Base-by-base conservation (phyloP, 2,113 vertebrate genomes). In the Elephas maximus region DNA sequence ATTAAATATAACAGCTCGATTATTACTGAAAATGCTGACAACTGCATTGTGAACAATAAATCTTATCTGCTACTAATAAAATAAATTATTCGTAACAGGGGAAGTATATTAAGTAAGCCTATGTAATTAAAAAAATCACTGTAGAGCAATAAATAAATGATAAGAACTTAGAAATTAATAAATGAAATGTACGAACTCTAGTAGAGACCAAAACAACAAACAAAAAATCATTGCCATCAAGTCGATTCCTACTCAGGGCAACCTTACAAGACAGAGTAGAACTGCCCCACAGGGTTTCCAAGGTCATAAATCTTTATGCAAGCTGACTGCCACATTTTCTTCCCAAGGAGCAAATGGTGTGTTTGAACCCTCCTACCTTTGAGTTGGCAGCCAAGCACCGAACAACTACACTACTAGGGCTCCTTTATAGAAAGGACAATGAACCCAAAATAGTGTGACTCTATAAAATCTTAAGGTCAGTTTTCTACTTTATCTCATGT, bases 151-250 rank as follows among this genome's bases (percentile, higher is more conserved):
- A 93, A 91, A 37, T 80, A 83, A 20, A 28, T 63, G 78, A 8
- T 69, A 79, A 37, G 74, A 26, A 3, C 62, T 62, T 24, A 67
- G 37, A 48, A 89, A 6, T 4, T 60, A 77, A 51, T 41, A 96
- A 96, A 94, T 14, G 3, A 87, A 97, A 95, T 48, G 74, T 85
- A 91, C 83, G 51, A 51, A 73, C 17, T 65, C 76, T 1, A 85
- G 37, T 74, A 94, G 95, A 79, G 26, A 76, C 33, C 65, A 67
- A 67, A 9, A 67, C 65, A 67, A 67, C 37, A 37, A 37, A 37
- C 37, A 57, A 3, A 48, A 48, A 5, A 48, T 10, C 48, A 6
- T 48, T 48, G 15, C 53, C 53, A 57, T 57, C 53, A 57, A 57
- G 15, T 57, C 3, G 11, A 15, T 57, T 57, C 53, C 53, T 57